Conservation (phyloP, 2,113 vertebrate species). For the Ginglymostoma cirratum region DNA sequence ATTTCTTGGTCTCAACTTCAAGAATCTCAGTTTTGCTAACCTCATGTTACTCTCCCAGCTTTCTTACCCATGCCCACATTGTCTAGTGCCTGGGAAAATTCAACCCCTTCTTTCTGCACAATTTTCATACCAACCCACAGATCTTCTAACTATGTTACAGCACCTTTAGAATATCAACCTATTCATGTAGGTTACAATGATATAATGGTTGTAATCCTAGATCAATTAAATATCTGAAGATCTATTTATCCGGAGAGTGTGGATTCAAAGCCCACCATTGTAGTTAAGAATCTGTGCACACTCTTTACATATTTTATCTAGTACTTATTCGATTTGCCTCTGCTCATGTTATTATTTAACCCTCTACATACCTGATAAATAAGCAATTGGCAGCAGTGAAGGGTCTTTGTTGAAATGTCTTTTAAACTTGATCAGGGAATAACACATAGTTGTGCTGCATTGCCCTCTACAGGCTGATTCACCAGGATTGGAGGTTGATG, state of each 20-base stretch:
- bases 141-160: neutral
- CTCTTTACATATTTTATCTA: neutral
- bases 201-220: neutral
- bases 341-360: neutral
- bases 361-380: too few relatives aligned
- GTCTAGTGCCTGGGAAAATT: too few relatives aligned
- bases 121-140: neutral
- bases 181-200: neutral
- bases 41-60: too few relatives aligned
- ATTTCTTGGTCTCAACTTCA: too few relatives aligned
- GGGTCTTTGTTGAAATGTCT: neutral
- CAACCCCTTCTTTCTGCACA: too few relatives aligned
- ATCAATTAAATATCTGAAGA: neutral
- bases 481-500: neutral
- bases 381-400: neutral
- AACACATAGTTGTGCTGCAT: neutral
- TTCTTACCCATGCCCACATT: too few relatives aligned
- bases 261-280: neutral
- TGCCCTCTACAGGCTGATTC: neutral
- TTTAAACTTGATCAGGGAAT: neutral
- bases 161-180: neutral
- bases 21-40: too few relatives aligned
- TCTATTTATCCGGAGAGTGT: neutral
- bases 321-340: neutral
- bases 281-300: neutral